Base-by-base conservation (phyloP, 1,140 invertebrate genomes). In the Drosophila kikkawai region DNA sequence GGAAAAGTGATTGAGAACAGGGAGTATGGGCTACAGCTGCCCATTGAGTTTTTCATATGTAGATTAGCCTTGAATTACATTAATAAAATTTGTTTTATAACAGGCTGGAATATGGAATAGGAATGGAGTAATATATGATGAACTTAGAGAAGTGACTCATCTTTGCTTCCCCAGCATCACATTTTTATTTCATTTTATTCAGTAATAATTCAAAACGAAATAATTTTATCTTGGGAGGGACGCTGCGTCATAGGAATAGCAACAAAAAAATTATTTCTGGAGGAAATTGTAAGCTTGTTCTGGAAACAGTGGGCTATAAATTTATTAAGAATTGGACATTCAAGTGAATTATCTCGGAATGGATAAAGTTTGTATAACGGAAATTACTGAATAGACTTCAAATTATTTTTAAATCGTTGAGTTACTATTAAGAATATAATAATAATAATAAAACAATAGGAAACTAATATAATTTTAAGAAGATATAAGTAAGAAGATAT, bases 11-110 rank as follows among this genome's bases (percentile, higher is more conserved):
- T 42, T 15, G 39, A 15, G 39, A 36, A 8, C 32, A 2, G 47
- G 60, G 51, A 36, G 47, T 12, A 15, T 56, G n/a, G n/a, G n/a
- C n/a, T n/a, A n/a, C n/a, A 32, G 19, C 13, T 56, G 53, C 58
- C 61, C 67, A 81, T 79, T 79, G 50, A 61, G 45, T 79, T 85
- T 75, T 79, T 36, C 61, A 79, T 64, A 51, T 68, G 75, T 60
- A 81, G 80, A 85, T 81, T 81, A 78, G 65, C 78, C 77, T 76
- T 8, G 22, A 29, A 13, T 85, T 51, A 64, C 80, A 73, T 73
- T 37, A 60, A 70, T 80, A 57, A 78, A 80, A 84, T 80, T 77
- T 57, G 50, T 44, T 78, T 36, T 65, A 44, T 64, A 70, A 66
- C 69, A 75, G 75, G 13, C 75, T 70, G 58, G 57, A 47, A 48